A percentile compares a stretch with the other conserved stretches of the same genome.
These are phyloP conservation scores for Luffia ferchaultella DNA, from an alignment of 2,888 invertebrate genomes.

Conservation along the genomic window DNA sequence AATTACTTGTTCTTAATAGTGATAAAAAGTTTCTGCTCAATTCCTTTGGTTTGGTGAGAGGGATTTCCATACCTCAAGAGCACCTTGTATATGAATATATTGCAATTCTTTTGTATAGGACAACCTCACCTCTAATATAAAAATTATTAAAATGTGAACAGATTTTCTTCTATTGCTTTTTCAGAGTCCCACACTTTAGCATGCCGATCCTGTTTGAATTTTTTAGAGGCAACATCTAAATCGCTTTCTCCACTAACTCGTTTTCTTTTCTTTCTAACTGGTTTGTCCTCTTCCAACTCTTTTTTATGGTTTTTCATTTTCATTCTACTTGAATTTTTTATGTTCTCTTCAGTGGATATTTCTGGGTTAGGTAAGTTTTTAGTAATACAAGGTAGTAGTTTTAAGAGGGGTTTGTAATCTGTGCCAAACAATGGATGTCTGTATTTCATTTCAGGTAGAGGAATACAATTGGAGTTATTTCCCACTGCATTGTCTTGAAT, in stretches of 20 bases:
- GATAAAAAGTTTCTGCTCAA: no score
- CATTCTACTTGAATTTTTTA: constrained; percentile 7
- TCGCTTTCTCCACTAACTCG: constrained; percentile 19
- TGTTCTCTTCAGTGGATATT: constrained; percentile 9
- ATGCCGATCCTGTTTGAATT: constrained; percentile 25
- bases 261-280: constrained; percentile 21
- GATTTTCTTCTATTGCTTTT: constrained; percentile 43
- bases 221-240: constrained; percentile 16
- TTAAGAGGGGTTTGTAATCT: constrained; percentile 36
- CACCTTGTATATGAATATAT: no score
- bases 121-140: no score
- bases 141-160: constrained; percentile 46
- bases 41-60: no score
- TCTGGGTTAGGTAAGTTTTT: neutral
- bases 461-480: constrained; percentile 28
- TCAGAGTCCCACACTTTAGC: constrained; percentile 44
- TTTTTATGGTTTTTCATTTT: neutral
- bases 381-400: constrained; percentile 26
- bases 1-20: no score
- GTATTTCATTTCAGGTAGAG: constrained; percentile 43
- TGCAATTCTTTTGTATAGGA: no score
- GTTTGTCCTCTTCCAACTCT: neutral
- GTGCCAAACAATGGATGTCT: constrained; percentile 48
- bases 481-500: constrained; percentile 22
- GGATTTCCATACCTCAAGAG: no score